Evolutionary conservation across 2,888 invertebrate genomes (phyloP).

Genomic region (Lucinisca nassula): DNA sequence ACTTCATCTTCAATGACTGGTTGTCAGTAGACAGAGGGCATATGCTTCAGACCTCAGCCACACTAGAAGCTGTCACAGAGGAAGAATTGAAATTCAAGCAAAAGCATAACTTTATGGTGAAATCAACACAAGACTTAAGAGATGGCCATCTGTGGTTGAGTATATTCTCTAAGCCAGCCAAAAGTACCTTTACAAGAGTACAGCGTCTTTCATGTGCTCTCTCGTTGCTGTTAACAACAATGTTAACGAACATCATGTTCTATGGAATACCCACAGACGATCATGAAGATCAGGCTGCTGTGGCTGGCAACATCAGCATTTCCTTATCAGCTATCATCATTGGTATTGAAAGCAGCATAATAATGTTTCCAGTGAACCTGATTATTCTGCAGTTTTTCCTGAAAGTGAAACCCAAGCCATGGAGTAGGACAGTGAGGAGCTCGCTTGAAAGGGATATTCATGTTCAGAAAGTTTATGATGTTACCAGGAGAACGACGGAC

Average conservation of each 20-base stretch:
- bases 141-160: constrained; percentile 85
- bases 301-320: constrained; percentile 44
- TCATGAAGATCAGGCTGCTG: constrained; percentile 65
- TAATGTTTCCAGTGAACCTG: constrained; percentile 75
- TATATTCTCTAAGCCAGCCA: constrained; percentile 79
- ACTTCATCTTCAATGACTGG: constrained; percentile 79
- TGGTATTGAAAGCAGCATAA: constrained; percentile 72
- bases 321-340: constrained; percentile 67
- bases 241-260: constrained; percentile 85
- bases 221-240: constrained; percentile 78
- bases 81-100: constrained; percentile 36
- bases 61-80: constrained; percentile 58
- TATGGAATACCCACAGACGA: constrained; percentile 76
- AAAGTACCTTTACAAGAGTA: constrained; percentile 79
- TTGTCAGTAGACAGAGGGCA: constrained; percentile 68
- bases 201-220: constrained; percentile 84
- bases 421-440: background rate
- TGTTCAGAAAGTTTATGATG: background rate
- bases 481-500: background rate
- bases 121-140: constrained; percentile 69
- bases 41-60: constrained; percentile 45
- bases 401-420: constrained; percentile 29
- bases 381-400: constrained; percentile 72
- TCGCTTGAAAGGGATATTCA: background rate
- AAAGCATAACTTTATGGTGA: constrained; percentile 62